Conservation (phyloP, 2,113 vertebrate species). For the human region DNA sequence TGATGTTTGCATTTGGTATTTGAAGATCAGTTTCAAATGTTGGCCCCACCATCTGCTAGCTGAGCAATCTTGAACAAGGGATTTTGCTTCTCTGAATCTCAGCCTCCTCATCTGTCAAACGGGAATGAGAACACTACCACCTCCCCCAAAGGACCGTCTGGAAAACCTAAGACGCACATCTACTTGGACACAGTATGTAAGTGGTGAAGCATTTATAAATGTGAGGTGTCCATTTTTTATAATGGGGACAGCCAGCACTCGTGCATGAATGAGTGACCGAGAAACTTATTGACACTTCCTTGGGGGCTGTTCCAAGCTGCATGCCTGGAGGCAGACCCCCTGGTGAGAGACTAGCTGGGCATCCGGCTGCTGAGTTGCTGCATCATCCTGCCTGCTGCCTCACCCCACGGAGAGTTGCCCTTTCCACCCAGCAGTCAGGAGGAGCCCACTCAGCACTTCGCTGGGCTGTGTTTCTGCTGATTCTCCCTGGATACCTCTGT, state of each 20-base stretch:
- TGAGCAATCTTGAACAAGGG: not conserved
- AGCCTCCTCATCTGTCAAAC: not conserved
- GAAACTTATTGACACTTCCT: not conserved
- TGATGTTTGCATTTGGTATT: not conserved
- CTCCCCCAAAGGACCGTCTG: not conserved
- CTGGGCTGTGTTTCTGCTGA: not conserved
- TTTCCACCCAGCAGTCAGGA: not conserved
- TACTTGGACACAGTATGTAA: accelerated
- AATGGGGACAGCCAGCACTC: not conserved
- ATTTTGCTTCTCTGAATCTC: too few species aligned
- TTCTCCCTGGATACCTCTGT: not conserved
- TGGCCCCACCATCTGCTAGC: not conserved
- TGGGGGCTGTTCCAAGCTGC: not conserved
- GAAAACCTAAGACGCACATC: not conserved
- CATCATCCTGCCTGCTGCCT: accelerated
- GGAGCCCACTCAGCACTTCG: not conserved
- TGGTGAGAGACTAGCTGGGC: accelerated
- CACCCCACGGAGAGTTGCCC: accelerated
- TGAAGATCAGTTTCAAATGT: not conserved
- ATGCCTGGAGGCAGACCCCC: too few species aligned
- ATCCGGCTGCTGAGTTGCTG: accelerated
- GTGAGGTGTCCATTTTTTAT: not conserved
- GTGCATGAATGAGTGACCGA: accelerated
- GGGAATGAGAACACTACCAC: not conserved
- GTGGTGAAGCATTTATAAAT: not conserved